Conservation (phyloP, 64 coral and sea anemone genomes). For the Montipora sp. region DNA sequence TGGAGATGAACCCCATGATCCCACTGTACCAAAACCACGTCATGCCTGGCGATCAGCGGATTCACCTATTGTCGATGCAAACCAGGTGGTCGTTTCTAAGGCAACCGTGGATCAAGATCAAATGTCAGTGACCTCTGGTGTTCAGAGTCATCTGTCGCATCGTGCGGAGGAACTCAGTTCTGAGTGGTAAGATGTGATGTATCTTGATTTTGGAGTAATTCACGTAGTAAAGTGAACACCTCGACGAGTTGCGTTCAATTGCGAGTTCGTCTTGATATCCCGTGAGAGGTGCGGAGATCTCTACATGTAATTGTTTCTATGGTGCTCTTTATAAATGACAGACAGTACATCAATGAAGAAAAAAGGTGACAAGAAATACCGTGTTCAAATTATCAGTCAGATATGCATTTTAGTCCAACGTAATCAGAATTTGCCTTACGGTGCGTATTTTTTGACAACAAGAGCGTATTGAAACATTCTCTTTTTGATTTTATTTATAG, state of each 20-base stretch:
- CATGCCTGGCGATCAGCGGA: constrained; percentile 92
- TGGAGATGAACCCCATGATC: not conserved
- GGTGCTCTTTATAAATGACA: too few relatives aligned
- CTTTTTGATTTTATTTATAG: constrained; percentile 23
- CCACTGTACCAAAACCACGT: constrained; percentile 28
- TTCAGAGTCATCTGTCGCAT: constrained; percentile 84
- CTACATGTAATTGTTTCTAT: too few relatives aligned
- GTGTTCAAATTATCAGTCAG: too few relatives aligned
- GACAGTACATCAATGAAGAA: too few relatives aligned
- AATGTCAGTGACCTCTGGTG: constrained; percentile 78
- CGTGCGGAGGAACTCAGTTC: constrained; percentile 80
- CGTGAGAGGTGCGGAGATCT: too few relatives aligned
- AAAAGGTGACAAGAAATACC: too few relatives aligned
- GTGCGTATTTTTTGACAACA: too few relatives aligned
- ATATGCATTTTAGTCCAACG: too few relatives aligned
- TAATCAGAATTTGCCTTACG: too few relatives aligned
- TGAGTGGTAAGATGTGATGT: constrained; percentile 74
- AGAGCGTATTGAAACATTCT: not conserved
- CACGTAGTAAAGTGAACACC: too few relatives aligned
- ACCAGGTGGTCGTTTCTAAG: constrained; percentile 18
- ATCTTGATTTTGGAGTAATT: not conserved
- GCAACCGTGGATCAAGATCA: constrained; percentile 64
- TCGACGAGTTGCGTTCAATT: too few relatives aligned
- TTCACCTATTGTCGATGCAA: constrained; percentile 50
- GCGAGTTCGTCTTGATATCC: too few relatives aligned